Percentiles rank a stretch among this genome's conserved stretches.
These are phyloP conservation scores for Scolanthus callimorphus DNA, from an alignment of 92 coral and sea anemone genomes.

Conservation along the genomic window DNA sequence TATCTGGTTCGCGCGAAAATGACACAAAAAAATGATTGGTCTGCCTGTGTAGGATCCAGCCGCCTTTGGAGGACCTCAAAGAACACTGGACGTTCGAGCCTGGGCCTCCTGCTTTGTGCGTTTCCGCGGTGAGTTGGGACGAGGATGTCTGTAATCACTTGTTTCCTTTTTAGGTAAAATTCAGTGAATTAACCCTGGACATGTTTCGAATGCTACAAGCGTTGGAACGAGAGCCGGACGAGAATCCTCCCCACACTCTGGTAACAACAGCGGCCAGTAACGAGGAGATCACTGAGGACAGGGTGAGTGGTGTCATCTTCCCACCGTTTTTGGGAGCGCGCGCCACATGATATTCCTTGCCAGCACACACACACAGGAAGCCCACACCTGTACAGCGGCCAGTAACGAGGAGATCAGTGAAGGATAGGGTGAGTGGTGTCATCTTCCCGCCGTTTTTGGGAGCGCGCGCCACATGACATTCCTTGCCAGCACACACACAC, in stretches of 20 bases:
- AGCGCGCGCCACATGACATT: too few species aligned
- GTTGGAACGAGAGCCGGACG: slow-evolving; percentile 89
- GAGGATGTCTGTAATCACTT: not conserved
- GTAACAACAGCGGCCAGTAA: slow-evolving; percentile 61
- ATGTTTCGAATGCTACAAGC: slow-evolving; percentile 99
- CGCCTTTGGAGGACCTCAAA: too few species aligned
- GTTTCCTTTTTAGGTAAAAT: slow-evolving; percentile 80
- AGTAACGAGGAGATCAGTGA: slow-evolving; percentile 16
- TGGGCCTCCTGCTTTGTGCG: not conserved
- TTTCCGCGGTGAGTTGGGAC: not conserved
- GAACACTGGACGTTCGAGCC: not conserved
- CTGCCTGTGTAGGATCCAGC: too few species aligned
- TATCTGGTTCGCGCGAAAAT: too few species aligned
- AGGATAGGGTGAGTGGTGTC: slow-evolving; percentile 39
- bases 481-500: too few species aligned
- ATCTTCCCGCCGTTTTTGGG: too few species aligned
- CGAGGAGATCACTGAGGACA: slow-evolving; percentile 11
- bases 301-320: slow-evolving; percentile 46
- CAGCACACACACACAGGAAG: too few species aligned
- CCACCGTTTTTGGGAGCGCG: too few species aligned
- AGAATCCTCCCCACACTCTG: slow-evolving; percentile 72
- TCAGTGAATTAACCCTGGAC: slow-evolving; percentile 95
- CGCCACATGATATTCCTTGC: too few species aligned
- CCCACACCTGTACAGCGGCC: too few species aligned
- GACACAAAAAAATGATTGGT: too few species aligned